phyloP scores from a whole-genome alignment of 2,113 vertebrate genomes.

The Alethe diademata region DNA sequence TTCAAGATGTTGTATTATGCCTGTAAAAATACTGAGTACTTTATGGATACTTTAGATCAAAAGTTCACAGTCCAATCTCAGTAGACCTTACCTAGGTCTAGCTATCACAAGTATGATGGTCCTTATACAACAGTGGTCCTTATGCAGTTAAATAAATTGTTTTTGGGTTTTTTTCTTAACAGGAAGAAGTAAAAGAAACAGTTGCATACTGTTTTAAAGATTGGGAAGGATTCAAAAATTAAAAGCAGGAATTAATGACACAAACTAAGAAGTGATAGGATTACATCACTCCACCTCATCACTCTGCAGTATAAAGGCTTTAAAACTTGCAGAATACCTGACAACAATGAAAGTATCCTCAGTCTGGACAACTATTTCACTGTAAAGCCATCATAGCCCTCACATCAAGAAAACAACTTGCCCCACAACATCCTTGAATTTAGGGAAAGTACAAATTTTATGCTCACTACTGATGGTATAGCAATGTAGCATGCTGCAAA shows the following conservation, averaged over 20 bases:
- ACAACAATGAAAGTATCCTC: background rate
- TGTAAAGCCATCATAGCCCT: background rate
- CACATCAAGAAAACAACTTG: background rate
- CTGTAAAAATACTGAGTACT: background rate
- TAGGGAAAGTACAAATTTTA: background rate
- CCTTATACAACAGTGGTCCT: background rate
- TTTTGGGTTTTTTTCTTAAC: background rate
- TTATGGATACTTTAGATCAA: background rate
- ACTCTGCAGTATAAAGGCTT: background rate
- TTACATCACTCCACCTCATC: background rate
- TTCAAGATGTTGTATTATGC: background rate
- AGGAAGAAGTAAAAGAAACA: background rate
- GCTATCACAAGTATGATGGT: background rate
- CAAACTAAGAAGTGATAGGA: background rate
- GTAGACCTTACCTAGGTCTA: background rate
- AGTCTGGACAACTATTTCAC: background rate
- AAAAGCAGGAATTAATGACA: background rate
- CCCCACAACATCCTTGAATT: fast-evolving
- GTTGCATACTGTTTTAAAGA: background rate
- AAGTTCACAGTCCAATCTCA: background rate
- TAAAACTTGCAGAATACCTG: background rate
- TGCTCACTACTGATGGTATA: background rate
- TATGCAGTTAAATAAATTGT: background rate
- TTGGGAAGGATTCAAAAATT: background rate
- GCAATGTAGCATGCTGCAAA: background rate